A percentile compares a stretch with the other conserved stretches of the same genome.
Conservation (phyloP, 2,113 vertebrate species). For the Rhineura floridana region DNA sequence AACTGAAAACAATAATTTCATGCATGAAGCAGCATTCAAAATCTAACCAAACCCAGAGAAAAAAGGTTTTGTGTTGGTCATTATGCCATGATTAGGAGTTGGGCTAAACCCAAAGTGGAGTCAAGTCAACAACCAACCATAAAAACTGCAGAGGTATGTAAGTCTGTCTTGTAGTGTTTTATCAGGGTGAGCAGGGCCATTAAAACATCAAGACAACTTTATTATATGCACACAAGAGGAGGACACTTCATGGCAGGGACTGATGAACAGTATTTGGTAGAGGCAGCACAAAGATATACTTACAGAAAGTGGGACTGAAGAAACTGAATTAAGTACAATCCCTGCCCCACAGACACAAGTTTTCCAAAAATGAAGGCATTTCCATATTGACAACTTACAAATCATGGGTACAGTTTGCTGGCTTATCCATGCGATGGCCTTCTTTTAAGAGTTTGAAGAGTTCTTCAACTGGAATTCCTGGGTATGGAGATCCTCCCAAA, state of each 20-base stretch:
- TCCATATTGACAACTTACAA: slow-evolving; percentile 79
- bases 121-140: background rate
- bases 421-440: slow-evolving; percentile 98
- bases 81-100: background rate
- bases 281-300: background rate
- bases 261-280: background rate
- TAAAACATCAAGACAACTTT: background rate
- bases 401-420: slow-evolving; percentile 96
- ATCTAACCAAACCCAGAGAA: background rate
- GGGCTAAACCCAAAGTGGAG: background rate
- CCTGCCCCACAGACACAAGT: background rate
- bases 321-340: slow-evolving; percentile 8
- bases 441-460: slow-evolving; percentile 98
- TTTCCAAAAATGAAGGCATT: background rate
- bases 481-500: slow-evolving; percentile 94
- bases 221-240: accelerated
- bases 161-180: background rate
- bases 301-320: accelerated
- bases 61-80: background rate
- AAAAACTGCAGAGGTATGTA: no score
- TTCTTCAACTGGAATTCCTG: slow-evolving; percentile 95
- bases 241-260: background rate
- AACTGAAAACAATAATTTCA: background rate
- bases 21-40: background rate
- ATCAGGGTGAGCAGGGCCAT: background rate